A percentile compares a stretch with the other conserved stretches of the same genome.
Evolutionary conservation across 2,797 vertebrate species (phyloP).

Genomic region (Gymnoscopelus braueri): DNA sequence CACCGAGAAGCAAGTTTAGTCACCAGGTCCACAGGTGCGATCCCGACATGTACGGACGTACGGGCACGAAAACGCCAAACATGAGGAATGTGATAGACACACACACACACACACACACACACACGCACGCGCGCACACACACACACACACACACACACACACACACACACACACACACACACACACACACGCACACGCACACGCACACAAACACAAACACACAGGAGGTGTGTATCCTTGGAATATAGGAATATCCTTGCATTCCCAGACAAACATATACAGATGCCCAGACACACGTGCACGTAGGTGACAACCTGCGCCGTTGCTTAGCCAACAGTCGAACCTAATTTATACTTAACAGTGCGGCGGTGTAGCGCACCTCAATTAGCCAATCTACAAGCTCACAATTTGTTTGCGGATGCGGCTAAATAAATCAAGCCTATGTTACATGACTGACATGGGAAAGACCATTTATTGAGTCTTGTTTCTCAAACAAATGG

Average conservation of each 20-base stretch:
- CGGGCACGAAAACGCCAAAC: background rate
- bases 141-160: background rate
- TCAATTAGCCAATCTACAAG: no score
- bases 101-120: background rate
- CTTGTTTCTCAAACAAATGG: constrained; percentile 19
- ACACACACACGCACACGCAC: background rate
- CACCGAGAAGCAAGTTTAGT: constrained; percentile 4
- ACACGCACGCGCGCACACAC: no score
- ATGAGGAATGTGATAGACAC: constrained; percentile 11
- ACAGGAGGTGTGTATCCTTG: no score
- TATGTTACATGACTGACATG: background rate
- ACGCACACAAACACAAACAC: background rate
- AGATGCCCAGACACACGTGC: no score
- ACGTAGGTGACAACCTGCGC: no score
- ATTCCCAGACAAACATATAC: background rate
- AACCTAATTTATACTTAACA: background rate
- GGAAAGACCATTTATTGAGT: constrained; percentile 33
- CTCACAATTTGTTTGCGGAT: no score
- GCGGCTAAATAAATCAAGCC: no score
- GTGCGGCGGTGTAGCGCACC: no score
- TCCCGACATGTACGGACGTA: constrained; percentile 18
- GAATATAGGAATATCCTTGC: no score
- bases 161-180: background rate
- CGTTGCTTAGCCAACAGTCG: background rate
- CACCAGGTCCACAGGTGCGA: constrained; percentile 7